phyloP scores from a whole-genome alignment of 2,888 invertebrate genomes.

The Drosophila tripunctata region DNA sequence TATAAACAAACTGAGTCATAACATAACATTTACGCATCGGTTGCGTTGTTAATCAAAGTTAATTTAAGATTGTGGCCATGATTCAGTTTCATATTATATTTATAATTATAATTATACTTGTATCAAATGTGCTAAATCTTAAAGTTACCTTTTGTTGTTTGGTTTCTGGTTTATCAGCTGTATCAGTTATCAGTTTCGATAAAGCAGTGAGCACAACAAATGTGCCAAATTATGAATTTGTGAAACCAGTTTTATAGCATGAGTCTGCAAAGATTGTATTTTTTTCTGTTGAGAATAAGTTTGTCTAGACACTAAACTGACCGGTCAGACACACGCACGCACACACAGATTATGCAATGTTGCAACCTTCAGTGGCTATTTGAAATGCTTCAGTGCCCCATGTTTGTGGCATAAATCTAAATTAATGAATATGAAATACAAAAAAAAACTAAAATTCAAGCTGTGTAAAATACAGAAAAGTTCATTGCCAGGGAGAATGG shows the following conservation, averaged over 20 bases:
- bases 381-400: slow-evolving; percentile 41
- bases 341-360: slow-evolving; percentile 25
- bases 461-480: slow-evolving; percentile 38
- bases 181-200: slow-evolving; percentile 12
- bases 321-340: slow-evolving; percentile 3
- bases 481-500: slow-evolving; percentile 42
- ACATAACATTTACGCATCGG: background rate
- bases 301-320: slow-evolving; percentile 4
- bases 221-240: slow-evolving; percentile 10
- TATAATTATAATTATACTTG: background rate
- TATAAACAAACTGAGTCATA: slow-evolving; percentile 1
- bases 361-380: slow-evolving; percentile 36
- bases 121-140: slow-evolving; percentile 10
- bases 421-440: slow-evolving; percentile 42
- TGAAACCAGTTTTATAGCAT: slow-evolving; percentile 21
- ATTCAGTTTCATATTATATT: slow-evolving; percentile 13
- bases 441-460: slow-evolving; percentile 38
- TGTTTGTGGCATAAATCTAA: slow-evolving; percentile 59
- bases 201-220: slow-evolving; percentile 3
- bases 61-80: slow-evolving; percentile 13
- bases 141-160: slow-evolving; percentile 1
- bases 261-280: background rate
- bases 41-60: slow-evolving; percentile 21
- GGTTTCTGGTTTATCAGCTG: slow-evolving; percentile 17
- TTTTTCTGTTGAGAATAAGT: slow-evolving; percentile 14